Evolutionary conservation across 1,140 invertebrate species (phyloP), one percentile per base, ranked within the genome.

Genomic region (Euura lappo): DNA sequence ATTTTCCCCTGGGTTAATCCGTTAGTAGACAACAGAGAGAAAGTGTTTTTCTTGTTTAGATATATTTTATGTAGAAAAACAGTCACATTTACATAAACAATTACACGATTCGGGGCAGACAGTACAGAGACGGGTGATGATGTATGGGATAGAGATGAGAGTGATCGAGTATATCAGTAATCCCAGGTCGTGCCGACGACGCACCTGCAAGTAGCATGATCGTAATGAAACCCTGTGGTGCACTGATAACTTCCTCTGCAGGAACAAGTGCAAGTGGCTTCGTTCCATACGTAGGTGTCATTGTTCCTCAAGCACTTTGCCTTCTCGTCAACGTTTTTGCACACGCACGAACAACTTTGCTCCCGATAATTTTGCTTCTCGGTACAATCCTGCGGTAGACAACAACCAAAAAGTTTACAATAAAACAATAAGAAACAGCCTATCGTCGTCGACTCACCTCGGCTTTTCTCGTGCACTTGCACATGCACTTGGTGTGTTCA

Each of bases 131-230:
- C 28, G 1, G 28, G 28, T 28, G 28, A 28, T 28, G 28, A 28
- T 28, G 28, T 28, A 28, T 28, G 28, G 28, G 28, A 28, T 28
- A 28, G 28, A 28, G 28, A 28, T 28, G 28, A 28, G 28, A 28
- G 28, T 28, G 1, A 28, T 28, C 28, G 28, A 28, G 28, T 28
- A 28, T 28, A 28, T 28, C 28, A 28, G 28, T 28, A 28, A 28
- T 28, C 28, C 28, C 0, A 28, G 28, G 28, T 28, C 28, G 28
- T 28, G 28, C 28, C 28, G 28, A 28, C 45, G 65, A 86, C 84
- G 84, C 90, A 93, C 89, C 85, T 89, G 89, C 92, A 93, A 76
- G 87, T 87, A 47, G 86, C 86, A 68, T 88, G 84, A 76, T 93
- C 89, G 79, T 91, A 93, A 73, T 82, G 82, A 60, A 84, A 90